These are phyloP conservation scores for Serrognathus titanus DNA, from an alignment of 2,888 invertebrate genomes.

Conservation along the genomic window DNA sequence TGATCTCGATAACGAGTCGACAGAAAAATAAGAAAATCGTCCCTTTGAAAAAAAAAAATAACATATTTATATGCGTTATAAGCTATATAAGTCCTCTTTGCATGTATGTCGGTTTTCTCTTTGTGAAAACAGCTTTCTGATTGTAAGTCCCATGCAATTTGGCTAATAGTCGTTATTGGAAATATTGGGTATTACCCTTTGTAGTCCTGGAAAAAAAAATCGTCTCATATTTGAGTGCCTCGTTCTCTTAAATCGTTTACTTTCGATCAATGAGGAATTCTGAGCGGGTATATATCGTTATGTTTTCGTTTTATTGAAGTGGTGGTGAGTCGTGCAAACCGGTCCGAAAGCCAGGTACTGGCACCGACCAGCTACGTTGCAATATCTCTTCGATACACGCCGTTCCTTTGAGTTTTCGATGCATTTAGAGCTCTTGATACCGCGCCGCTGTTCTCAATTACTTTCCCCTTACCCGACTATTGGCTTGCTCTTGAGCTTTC, in stretches of 20 bases:
- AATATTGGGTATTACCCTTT: no score
- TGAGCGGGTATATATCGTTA: slow-evolving; percentile 24
- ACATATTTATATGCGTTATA: no score
- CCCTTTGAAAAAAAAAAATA: no score
- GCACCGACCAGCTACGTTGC: slow-evolving; percentile 22
- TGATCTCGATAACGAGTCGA: no score
- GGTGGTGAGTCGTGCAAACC: slow-evolving; percentile 28
- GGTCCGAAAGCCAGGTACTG: slow-evolving; percentile 27
- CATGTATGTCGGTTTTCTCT: no score
- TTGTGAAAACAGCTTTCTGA: no score
- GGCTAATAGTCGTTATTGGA: no score
- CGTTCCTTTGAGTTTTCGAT: slow-evolving; percentile 3
- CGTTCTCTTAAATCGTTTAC: not conserved
- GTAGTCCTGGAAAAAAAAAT: no score
- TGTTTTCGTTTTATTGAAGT: slow-evolving; percentile 37
- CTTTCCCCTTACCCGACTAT: not conserved
- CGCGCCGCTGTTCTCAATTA: not conserved
- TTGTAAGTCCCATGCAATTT: no score
- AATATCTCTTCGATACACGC: slow-evolving; percentile 16
- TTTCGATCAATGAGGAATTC: slow-evolving; percentile 22
- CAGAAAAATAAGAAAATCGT: no score
- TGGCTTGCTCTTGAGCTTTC: slow-evolving; percentile 1
- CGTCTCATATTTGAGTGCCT: no score
- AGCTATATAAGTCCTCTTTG: no score
- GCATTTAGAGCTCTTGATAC: slow-evolving; percentile 6